Base-by-base conservation (phyloP, 2,113 vertebrate species). In the Notarius lentiginosus region DNA sequence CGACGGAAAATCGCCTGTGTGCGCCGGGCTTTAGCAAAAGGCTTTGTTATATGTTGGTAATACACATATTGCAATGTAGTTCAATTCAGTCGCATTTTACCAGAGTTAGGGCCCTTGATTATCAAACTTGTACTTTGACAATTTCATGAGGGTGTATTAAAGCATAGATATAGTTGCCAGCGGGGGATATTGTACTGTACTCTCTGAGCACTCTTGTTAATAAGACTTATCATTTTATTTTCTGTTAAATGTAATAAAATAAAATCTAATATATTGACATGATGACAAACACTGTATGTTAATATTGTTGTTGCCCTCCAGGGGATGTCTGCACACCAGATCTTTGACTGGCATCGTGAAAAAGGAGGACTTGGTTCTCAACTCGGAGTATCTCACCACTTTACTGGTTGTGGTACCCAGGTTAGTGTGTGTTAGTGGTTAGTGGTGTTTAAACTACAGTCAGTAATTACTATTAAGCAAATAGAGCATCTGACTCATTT, bases 331-430 rank as follows among this genome's bases (percentile, higher is more conserved):
- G 88, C 95, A 96, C 89, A 99, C 96, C 3, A 92, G 97, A 83
- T 94, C 94, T 0, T 93, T 99, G 87, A 95, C 93, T 4, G 95
- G 95, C 68, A 94, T 98, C 0, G 95, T 99, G 85, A 96, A 92
- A 92, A 97, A 96, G 91, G 97, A 99, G 30, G 98, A 99, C 92
- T 95, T 99, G 60, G 97, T 99, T 86, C 90, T 97, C 90, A 93
- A 96, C 88, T 99, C 98, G 0, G 97, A 99, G 91, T 99, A 99
- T 88, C 97, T 99, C 73, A 95, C 97, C 90, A 99, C 98, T 0
- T 94, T 99, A 1, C 93, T 99, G 56, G 97, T 99, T 1, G 95
- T 99, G 41, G 97, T 99, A 63, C 93, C 94, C 92, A 98, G 97
- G 98, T 99, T 90, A 93, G 97, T 90, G 66, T 88, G 55, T 41